These are phyloP conservation scores for Stenotaenia linearis DNA, from an alignment of 2,888 invertebrate species.

Conservation along the genomic window DNA sequence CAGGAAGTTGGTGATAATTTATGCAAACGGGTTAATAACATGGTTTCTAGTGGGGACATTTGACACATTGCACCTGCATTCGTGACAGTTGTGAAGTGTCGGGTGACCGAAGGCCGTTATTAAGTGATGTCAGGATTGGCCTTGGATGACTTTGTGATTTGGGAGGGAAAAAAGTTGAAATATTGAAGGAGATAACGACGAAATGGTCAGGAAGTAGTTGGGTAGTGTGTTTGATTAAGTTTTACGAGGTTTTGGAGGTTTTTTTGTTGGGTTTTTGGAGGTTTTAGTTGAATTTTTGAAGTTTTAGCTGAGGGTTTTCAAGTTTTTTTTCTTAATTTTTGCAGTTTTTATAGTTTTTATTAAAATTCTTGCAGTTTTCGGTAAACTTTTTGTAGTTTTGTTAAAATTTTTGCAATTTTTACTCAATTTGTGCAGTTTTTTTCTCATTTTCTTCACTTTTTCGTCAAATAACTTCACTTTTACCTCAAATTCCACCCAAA, in stretches of 20 bases:
- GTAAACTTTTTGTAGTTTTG: too few species aligned
- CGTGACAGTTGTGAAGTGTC: slow-evolving; percentile 17
- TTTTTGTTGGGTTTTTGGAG: neutral
- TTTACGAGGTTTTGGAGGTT: neutral
- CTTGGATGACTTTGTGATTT: slow-evolving; percentile 7
- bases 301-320: neutral
- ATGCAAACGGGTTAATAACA: slow-evolving; percentile 24
- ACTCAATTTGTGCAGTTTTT: too few species aligned
- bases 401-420: too few species aligned
- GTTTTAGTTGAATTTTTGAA: neutral
- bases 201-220: too few species aligned
- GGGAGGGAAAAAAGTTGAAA: neutral
- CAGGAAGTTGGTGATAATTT: slow-evolving; percentile 6
- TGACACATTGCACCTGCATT: slow-evolving; percentile 21
- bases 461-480: too few species aligned
- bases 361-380: too few species aligned
- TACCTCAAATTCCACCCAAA: too few species aligned
- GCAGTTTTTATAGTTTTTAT: too few species aligned
- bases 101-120: neutral
- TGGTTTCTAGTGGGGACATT: neutral
- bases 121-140: neutral
- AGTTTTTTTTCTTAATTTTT: too few species aligned
- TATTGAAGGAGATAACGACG: too few species aligned
- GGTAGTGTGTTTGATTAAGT: too few species aligned
- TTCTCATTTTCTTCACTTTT: too few species aligned